phyloP scores from a whole-genome alignment of 2,888 invertebrate genomes.

The Pardosa pseudoannulata region DNA sequence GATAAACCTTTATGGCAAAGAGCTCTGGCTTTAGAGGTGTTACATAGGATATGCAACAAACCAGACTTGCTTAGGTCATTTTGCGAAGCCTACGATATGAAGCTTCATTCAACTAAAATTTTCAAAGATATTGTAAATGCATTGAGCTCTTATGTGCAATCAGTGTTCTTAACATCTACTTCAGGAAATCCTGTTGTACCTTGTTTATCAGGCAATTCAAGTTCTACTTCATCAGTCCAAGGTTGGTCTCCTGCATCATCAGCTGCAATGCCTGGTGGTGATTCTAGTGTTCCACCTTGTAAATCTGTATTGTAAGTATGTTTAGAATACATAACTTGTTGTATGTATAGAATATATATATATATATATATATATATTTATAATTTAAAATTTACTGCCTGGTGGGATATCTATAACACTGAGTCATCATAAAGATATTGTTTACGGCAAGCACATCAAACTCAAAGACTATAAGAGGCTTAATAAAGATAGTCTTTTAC shows the following conservation, averaged over 20 bases:
- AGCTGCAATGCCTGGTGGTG: constrained; percentile 83
- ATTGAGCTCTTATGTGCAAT: constrained; percentile 94
- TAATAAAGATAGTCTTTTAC: too few relatives aligned
- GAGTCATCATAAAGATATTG: too few relatives aligned
- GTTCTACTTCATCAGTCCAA: constrained; percentile 77
- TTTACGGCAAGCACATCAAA: too few relatives aligned
- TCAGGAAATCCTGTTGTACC: constrained; percentile 37
- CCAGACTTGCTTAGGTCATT: constrained; percentile 91
- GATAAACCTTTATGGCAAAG: constrained; percentile 98
- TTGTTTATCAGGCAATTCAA: constrained; percentile 42
- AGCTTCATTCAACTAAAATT: constrained; percentile 82
- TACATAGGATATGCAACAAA: constrained; percentile 94
- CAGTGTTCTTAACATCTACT: constrained; percentile 80
- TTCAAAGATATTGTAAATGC: constrained; percentile 96
- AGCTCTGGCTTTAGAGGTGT: constrained; percentile 94
- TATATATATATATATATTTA: too few relatives aligned
- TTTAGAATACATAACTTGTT: too few relatives aligned
- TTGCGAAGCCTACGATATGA: constrained; percentile 96
- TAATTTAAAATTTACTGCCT: too few relatives aligned
- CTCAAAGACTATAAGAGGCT: too few relatives aligned
- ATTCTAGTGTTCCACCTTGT: constrained; percentile 89
- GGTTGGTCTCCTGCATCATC: constrained; percentile 83
- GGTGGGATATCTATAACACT: too few relatives aligned
- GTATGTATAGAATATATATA: too few relatives aligned
- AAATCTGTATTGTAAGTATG: constrained; percentile 93